Conservation (phyloP, 1,140 invertebrate species). For the Druon quercuslanigerum region DNA sequence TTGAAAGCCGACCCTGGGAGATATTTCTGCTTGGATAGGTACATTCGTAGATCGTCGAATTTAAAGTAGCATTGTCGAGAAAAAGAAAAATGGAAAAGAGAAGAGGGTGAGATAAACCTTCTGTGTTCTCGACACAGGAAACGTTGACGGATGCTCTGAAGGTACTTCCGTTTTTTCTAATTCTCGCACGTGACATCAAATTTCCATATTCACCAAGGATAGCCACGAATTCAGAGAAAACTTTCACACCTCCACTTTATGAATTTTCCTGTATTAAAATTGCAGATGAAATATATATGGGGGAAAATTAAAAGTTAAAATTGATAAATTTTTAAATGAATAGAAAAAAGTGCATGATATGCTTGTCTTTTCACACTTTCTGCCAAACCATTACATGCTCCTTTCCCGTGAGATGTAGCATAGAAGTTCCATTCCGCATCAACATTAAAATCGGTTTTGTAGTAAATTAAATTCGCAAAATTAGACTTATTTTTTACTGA, state of each 20-base stretch:
- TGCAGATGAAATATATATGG: not conserved
- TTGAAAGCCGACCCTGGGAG: not conserved
- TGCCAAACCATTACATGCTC: no score
- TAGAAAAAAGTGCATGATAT: no score
- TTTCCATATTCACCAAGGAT: not conserved
- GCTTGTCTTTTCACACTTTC: no score
- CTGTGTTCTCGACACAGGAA: slow-evolving; percentile 1
- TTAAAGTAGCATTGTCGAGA: not conserved
- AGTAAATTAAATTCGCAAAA: no score
- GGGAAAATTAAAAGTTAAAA: no score
- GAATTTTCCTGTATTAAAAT: not conserved
- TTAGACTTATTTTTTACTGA: no score
- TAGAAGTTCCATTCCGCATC: no score
- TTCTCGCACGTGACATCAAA: not conserved
- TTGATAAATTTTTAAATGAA: no score
- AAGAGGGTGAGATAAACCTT: not conserved
- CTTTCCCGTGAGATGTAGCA: no score
- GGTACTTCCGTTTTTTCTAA: not conserved
- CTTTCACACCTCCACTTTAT: not conserved
- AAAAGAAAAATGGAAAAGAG: not conserved
- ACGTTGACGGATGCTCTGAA: slow-evolving; percentile 8
- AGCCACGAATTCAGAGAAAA: not conserved
- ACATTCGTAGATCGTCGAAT: slow-evolving; percentile 21
- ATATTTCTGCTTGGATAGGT: not conserved
- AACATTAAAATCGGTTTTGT: no score